Base-by-base conservation (phyloP, 1,140 invertebrate species). In the Helicoverpa armigera region DNA sequence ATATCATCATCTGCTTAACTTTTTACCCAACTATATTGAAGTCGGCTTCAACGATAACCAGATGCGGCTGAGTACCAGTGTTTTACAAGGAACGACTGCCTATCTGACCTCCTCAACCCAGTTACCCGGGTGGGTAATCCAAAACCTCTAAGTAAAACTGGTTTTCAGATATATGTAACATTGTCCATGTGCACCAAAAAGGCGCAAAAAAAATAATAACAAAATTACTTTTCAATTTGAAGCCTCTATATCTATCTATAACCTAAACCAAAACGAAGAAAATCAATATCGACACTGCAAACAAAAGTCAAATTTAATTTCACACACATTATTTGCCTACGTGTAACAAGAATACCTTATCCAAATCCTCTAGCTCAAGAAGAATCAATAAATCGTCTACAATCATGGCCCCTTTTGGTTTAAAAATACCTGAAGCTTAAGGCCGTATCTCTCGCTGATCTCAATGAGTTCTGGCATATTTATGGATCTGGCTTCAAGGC, bases 161-260 rank as follows among this genome's bases (percentile, higher is more conserved):
- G 23, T 23, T n/a, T n/a, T n/a, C n/a, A n/a, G n/a, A n/a, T n/a
- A 2, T 35, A 35, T 35, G 3, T 35, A 35, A 54, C n/a, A 54
- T n/a, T n/a, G n/a, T n/a, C 2, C 53, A 13, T n/a, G 23, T 10
- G 3, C 56, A 16, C 18, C 7, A 11, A 23, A 16, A 31, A 60
- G 2, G n/a, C 23, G 11, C 31, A 48, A n/a, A 14, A 67, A 50
- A 35, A 10, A n/a, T 67, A 18, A 48, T 67, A 35, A 35, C 35
- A 4, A n/a, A 67, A 67, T 67, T 48, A 67, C 63, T 67, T 67
- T 48, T 43, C 35, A 67, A 67, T 67, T 67, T 67, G n/a, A 67
- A 50, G 16, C 31, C 43, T 67, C 63, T n/a, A n/a, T n/a, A n/a
- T n/a, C n/a, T n/a, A n/a, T n/a, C n/a, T n/a, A n/a, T n/a, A n/a